Base-by-base conservation (phyloP, 2,888 invertebrate species). In the Noctua pronuba region DNA sequence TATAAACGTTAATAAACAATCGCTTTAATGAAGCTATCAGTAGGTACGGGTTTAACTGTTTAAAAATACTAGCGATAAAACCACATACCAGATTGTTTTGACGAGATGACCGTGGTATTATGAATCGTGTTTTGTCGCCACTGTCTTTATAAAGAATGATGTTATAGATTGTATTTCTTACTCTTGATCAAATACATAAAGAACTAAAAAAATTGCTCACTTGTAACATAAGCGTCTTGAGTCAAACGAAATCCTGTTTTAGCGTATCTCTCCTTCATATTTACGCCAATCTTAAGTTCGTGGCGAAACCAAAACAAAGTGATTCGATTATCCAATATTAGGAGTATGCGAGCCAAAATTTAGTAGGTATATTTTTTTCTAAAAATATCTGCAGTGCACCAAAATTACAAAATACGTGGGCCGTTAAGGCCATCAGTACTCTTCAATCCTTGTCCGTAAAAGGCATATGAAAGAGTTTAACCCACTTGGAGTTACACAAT, bases 401-500 rank as follows among this genome's bases (percentile, higher is more conserved):
- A 41, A 79, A 79, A 55, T 74, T 74, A 62, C 76, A 60, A 84
- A 77, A 83, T 62, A 46, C 24, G 24, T 55, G 74, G 60, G 73
- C 73, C 11, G 69, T 73, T 74, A 77, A 83, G 49, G 80, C 72
- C 76, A 69, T 74, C 75, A n/a, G 28, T 72, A 31, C 31, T 80
- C 74, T 76, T 80, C 72, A 64, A 78, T 83, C 78, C 70, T 80
- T 81, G 71, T 69, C 66, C 69, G 68, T 80, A 87, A 83, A 87
- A 76, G 78, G 83, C 52, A 79, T 79, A 80, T 79, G 81, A 83
- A 80, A 87, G 76, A 83, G 70, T 77, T 80, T 77, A 85, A 87
- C 83, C 86, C 68, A 84, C 73, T 82, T 84, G 28, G 46, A 35
- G 38, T 86, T 84, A 60, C 88, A 81, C 82, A 87, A 87, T 74